Conservation (phyloP, 2,888 invertebrate genomes). For the Drosophila kuntzei region DNA sequence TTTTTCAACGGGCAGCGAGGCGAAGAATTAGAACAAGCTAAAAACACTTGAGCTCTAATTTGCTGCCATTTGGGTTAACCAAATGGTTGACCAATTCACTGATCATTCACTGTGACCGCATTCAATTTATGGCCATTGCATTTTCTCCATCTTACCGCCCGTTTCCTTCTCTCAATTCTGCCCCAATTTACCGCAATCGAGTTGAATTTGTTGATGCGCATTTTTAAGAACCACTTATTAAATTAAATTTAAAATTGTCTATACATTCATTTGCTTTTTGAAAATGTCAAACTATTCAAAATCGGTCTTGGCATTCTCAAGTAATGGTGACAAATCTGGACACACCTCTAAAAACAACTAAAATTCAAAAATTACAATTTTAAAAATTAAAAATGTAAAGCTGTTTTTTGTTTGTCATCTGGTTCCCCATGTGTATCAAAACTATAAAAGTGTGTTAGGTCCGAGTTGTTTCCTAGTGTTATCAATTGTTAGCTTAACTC, state of each 20-base stretch:
- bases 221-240: not conserved
- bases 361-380: no score
- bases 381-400: no score
- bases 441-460: no score
- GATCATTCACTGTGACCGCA: conserved; percentile 61
- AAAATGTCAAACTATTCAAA: no score
- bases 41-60: conserved; percentile 72
- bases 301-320: no score
- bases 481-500: conserved; percentile 8
- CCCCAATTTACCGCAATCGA: not conserved
- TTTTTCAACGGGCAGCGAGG: conserved; percentile 83
- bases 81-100: conserved; percentile 37
- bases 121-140: conserved; percentile 65
- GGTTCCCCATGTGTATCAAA: no score
- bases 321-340: no score
- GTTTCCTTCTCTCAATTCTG: not conserved
- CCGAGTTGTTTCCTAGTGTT: no score
- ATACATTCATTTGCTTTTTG: no score
- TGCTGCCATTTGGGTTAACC: conserved; percentile 78
- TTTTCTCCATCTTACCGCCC: conserved; percentile 7
- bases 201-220: conserved; percentile 1
- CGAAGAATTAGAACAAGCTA: conserved; percentile 79
- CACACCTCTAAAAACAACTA: no score
- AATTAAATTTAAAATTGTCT: no score
- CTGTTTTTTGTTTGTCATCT: no score